Conservation (phyloP, 92 coral and sea anemone genomes). For the Actinostola sp. region DNA sequence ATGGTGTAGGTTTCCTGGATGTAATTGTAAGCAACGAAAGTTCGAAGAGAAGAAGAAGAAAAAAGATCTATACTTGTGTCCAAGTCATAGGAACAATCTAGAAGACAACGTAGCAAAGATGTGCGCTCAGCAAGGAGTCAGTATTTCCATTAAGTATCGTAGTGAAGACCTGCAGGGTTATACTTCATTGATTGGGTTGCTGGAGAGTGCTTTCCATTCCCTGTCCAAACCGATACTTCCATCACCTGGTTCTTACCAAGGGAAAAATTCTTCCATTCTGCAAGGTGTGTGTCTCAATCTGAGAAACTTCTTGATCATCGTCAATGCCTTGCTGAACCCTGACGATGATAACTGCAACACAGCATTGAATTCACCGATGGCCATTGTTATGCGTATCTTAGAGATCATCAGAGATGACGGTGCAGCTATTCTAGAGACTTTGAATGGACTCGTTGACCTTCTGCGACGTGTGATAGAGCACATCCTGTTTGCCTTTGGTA, state of each 20-base stretch:
- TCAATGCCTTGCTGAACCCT: constrained; percentile 78
- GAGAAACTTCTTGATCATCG: constrained; percentile 74
- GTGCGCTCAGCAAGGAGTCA: constrained; percentile 38
- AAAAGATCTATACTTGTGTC: constrained; percentile 71
- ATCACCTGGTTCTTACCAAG: background rate
- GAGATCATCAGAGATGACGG: constrained; percentile 12
- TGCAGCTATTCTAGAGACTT: constrained; percentile 1
- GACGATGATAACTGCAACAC: constrained; percentile 31
- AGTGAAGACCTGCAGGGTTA: constrained; percentile 34
- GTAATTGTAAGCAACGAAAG: constrained; percentile 33
- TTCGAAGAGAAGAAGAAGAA: constrained; percentile 17
- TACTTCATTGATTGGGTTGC: constrained; percentile 36
- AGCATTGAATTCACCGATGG: constrained; percentile 43
- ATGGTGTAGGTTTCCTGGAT: constrained; percentile 59
- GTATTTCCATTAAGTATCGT: background rate
- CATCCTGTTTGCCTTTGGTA: constrained; percentile 79
- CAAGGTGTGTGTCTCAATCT: constrained; percentile 65
- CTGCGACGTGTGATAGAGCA: constrained; percentile 51
- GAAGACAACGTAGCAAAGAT: constrained; percentile 25
- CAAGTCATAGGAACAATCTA: constrained; percentile 41
- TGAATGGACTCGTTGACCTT: constrained; percentile 37
- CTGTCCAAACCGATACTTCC: constrained; percentile 4
- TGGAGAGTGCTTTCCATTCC: constrained; percentile 26
- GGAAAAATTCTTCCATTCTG: constrained; percentile 16
- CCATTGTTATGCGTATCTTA: constrained; percentile 40